A percentile compares a stretch with the other conserved stretches of the same genome.
These are phyloP conservation scores for Sander lucioperca DNA, from an alignment of 2,113 vertebrate species.

Conservation along the genomic window DNA sequence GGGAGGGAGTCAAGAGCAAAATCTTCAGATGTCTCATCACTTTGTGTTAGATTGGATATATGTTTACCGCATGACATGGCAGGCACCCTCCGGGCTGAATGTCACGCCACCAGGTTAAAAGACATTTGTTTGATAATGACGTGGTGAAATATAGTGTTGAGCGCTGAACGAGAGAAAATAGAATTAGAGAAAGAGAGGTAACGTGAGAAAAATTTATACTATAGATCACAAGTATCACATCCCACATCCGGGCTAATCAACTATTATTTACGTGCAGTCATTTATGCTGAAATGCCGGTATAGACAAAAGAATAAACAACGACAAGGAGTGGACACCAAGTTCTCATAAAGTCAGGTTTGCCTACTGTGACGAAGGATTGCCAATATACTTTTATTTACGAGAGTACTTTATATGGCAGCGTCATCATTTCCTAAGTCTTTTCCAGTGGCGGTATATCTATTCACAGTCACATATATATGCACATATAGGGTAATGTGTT, in stretches of 20 bases:
- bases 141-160: conserved; percentile 39
- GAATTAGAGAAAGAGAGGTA: not conserved
- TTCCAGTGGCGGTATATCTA: conserved; percentile 18
- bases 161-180: conserved; percentile 25
- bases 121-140: conserved; percentile 44
- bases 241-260: not conserved
- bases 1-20: conserved; percentile 29
- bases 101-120: conserved; percentile 26
- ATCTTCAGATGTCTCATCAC: conserved; percentile 55
- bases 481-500: not conserved
- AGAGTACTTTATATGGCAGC: conserved; percentile 20
- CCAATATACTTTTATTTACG: conserved; percentile 35
- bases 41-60: conserved; percentile 45
- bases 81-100: conserved; percentile 26
- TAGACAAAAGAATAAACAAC: conserved; percentile 34
- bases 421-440: conserved; percentile 31
- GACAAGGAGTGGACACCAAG: conserved; percentile 35
- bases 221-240: not conserved
- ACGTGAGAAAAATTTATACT: conserved; percentile 8
- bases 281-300: conserved; percentile 13
- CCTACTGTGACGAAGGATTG: conserved; percentile 38
- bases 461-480: conserved; percentile 14
- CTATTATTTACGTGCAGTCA: conserved; percentile 12
- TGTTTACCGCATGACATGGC: not conserved
- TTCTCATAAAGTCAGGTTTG: conserved; percentile 41